Conservation (phyloP, 2,797 vertebrate genomes). For the Orestias chungarensis region DNA sequence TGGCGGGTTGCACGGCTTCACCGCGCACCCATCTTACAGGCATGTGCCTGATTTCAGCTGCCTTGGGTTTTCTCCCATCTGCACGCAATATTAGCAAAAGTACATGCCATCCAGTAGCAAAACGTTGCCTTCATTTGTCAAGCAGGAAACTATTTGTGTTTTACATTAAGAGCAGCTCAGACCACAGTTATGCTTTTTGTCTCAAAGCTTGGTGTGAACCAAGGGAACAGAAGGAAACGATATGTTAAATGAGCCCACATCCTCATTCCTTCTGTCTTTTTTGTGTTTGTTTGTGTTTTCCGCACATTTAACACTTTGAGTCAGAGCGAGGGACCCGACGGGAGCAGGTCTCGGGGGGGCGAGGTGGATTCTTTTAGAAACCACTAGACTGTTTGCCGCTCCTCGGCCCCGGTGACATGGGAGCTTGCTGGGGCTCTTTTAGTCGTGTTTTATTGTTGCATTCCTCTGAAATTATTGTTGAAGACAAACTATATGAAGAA, state of each 20-base stretch:
- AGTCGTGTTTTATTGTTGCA: slow-evolving; percentile 54
- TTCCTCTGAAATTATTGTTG: slow-evolving; percentile 31
- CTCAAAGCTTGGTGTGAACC: slow-evolving; percentile 34
- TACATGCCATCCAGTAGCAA: background rate
- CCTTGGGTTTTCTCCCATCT: slow-evolving; percentile 16
- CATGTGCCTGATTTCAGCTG: background rate
- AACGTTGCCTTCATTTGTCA: background rate
- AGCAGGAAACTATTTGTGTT: slow-evolving; percentile 28
- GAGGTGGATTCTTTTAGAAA: slow-evolving; percentile 58
- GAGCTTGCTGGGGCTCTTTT: slow-evolving; percentile 45
- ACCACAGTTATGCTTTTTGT: slow-evolving; percentile 52
- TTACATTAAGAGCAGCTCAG: slow-evolving; percentile 20
- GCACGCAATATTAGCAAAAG: background rate
- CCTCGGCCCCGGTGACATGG: slow-evolving; percentile 39
- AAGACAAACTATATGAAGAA: slow-evolving; percentile 20
- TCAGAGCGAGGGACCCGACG: slow-evolving; percentile 21
- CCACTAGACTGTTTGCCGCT: slow-evolving; percentile 67
- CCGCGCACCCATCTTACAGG: background rate
- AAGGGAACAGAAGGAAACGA: background rate
- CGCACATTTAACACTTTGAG: slow-evolving; percentile 29
- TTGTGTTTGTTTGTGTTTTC: slow-evolving; percentile 42
- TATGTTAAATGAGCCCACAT: slow-evolving; percentile 5
- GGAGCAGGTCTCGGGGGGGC: slow-evolving; percentile 29
- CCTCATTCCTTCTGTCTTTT: slow-evolving; percentile 48
- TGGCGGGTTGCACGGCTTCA: background rate